Evolutionary conservation across 2,888 invertebrate genomes (phyloP).

Genomic region (Athalia rosae): DNA sequence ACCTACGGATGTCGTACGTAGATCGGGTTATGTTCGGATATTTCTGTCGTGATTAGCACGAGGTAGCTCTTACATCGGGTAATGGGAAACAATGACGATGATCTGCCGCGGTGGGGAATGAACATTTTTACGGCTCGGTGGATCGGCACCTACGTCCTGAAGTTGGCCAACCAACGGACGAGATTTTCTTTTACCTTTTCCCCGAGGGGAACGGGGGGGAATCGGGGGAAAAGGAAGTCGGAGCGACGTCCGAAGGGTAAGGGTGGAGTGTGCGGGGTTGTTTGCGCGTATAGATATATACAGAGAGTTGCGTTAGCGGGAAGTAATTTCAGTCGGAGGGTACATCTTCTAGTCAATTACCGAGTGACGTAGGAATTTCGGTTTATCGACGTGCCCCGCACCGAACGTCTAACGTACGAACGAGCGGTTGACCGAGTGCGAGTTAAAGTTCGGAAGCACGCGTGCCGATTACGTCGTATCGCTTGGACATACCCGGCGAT

Average conservation of each 20-base stretch:
- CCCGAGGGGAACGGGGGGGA: too few species aligned
- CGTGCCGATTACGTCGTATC: conserved; percentile 1
- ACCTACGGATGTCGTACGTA: too few species aligned
- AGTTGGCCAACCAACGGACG: not conserved
- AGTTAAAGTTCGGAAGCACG: conserved; percentile 12
- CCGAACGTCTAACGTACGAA: not conserved
- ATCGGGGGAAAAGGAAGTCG: not conserved
- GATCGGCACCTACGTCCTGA: not conserved
- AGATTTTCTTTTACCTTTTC: not conserved
- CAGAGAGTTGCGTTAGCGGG: conserved; percentile 14
- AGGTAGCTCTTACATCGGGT: not conserved
- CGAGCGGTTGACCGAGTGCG: not conserved
- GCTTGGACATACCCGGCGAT: too few species aligned
- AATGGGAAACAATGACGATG: not conserved
- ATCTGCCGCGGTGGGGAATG: not conserved
- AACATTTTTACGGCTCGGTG: not conserved
- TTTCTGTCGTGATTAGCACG: conserved; percentile 37
- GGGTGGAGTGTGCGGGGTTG: not conserved
- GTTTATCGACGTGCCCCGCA: conserved; percentile 27
- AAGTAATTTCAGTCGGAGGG: conserved; percentile 25
- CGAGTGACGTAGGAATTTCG: conserved; percentile 27
- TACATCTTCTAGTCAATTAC: conserved; percentile 43
- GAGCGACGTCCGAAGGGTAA: not conserved
- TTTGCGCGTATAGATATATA: conserved; percentile 16
- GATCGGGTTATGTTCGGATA: conserved; percentile 9